A percentile compares a stretch with the other conserved stretches of the same genome.
These are phyloP conservation scores for Aelia acuminata DNA, from an alignment of 2,888 invertebrate genomes.

Conservation along the genomic window DNA sequence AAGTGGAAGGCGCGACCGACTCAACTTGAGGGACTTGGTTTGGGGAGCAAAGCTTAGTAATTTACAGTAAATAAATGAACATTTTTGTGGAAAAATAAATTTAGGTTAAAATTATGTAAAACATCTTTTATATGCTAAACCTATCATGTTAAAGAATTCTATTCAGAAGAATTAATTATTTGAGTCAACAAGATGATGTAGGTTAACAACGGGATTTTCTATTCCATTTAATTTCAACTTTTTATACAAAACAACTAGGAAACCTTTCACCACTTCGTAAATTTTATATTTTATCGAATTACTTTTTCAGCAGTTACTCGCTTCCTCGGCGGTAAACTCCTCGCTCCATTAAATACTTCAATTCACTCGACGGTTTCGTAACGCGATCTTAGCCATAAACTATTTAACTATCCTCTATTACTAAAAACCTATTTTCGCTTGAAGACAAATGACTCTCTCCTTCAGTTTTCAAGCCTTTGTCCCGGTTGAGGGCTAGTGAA, in stretches of 20 bases:
- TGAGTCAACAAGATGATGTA: too few species aligned
- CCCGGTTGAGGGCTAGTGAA: background rate
- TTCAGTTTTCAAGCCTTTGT: background rate
- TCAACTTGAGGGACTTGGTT: too few species aligned
- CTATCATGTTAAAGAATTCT: too few species aligned
- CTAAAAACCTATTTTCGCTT: background rate
- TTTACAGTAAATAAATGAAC: too few species aligned
- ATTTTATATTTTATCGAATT: background rate
- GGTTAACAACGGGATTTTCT: fast-evolving
- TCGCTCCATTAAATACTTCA: background rate
- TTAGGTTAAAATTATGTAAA: too few species aligned
- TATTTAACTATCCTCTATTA: background rate
- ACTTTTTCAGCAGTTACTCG: background rate
- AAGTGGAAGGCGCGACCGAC: too few species aligned
- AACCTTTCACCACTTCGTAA: background rate
- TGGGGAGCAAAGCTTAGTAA: too few species aligned
- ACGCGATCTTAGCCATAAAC: background rate
- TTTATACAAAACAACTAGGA: background rate
- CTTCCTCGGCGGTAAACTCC: background rate
- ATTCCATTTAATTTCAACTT: background rate
- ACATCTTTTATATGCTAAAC: too few species aligned
- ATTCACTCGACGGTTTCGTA: background rate
- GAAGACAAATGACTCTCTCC: conserved; percentile 31
- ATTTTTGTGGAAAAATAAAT: too few species aligned
- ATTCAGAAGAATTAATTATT: too few species aligned